phyloP scores from a whole-genome alignment of 2,797 vertebrate species.

The Gambelia wislizenii region DNA sequence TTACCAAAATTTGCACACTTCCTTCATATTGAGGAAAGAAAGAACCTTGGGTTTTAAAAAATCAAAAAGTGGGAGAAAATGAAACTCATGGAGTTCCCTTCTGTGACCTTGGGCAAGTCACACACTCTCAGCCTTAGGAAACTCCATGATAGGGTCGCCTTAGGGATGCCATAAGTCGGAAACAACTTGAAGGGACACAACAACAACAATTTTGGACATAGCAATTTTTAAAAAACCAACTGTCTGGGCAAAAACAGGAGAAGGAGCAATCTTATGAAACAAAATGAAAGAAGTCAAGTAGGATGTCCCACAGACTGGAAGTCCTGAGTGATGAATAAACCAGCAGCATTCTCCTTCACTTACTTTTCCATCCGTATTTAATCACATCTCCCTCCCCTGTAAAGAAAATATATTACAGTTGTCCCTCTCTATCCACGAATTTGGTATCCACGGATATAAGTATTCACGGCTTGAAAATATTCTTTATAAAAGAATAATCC shows the following conservation, averaged over 20 bases:
- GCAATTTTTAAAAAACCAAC: too few species aligned
- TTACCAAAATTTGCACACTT: background rate
- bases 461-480: too few species aligned
- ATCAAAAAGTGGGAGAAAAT: background rate
- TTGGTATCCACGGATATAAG: too few species aligned
- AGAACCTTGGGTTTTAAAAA: background rate
- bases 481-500: too few species aligned
- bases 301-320: background rate
- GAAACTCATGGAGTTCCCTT: background rate
- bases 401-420: slow-evolving; percentile 1
- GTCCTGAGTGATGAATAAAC: background rate
- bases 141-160: too few species aligned
- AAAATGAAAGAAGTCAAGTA: background rate
- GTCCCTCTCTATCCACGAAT: too few species aligned
- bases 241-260: background rate
- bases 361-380: background rate
- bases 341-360: background rate
- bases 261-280: background rate
- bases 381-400: background rate
- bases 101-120: too few species aligned
- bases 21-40: background rate
- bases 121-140: too few species aligned
- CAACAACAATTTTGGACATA: background rate
- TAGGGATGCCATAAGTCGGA: too few species aligned
- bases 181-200: too few species aligned